A percentile compares a stretch with the other conserved stretches of the same genome.
These are phyloP conservation scores for Troilus luridus DNA, from an alignment of 2,888 invertebrate genomes.

Conservation along the genomic window DNA sequence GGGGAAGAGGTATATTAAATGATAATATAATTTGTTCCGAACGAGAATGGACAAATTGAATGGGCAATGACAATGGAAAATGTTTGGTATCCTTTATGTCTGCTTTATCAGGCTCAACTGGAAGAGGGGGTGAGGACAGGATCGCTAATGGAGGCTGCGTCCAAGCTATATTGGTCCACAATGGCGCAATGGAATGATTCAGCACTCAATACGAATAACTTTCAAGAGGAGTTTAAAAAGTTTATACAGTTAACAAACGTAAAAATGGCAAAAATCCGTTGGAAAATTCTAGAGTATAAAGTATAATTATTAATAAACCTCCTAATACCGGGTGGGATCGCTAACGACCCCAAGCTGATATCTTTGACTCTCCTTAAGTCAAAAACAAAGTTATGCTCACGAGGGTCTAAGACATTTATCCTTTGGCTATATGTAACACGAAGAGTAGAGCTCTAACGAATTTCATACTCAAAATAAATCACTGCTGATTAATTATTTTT, in stretches of 20 bases:
- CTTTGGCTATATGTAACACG: too few species aligned
- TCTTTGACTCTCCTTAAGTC: too few species aligned
- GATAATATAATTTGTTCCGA: slow-evolving; percentile 25
- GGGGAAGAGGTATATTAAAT: neutral
- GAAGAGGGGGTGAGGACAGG: neutral
- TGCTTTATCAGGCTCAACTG: neutral
- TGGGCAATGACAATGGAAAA: neutral
- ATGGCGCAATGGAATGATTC: neutral
- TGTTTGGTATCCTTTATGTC: slow-evolving; percentile 8
- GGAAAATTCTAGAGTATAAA: too few species aligned
- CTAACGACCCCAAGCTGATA: too few species aligned
- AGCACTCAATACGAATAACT: neutral
- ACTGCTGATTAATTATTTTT: too few species aligned
- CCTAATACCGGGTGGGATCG: too few species aligned
- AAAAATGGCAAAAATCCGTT: neutral
- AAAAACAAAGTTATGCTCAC: too few species aligned
- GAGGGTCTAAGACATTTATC: too few species aligned
- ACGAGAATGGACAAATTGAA: neutral
- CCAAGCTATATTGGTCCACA: neutral
- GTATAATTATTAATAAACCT: too few species aligned
- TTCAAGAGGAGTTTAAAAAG: neutral
- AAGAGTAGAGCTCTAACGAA: too few species aligned
- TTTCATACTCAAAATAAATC: too few species aligned
- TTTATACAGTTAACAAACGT: neutral
- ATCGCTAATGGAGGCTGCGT: neutral